These are phyloP conservation scores for Pammene aurita DNA, from an alignment of 2,888 invertebrate species.

Conservation along the genomic window DNA sequence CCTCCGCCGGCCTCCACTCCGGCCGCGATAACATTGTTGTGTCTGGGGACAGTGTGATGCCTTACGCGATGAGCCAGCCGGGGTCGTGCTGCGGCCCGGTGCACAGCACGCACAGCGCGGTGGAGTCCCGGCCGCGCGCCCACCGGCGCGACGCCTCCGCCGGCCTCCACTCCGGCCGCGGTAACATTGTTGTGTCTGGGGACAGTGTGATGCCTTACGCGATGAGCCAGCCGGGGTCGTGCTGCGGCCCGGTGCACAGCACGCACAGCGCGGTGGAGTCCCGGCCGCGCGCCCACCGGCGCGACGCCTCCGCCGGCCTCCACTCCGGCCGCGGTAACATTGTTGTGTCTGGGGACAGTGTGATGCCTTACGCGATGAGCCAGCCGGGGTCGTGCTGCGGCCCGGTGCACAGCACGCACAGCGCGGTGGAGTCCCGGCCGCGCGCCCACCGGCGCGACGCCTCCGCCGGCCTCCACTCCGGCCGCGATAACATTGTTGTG, in stretches of 20 bases:
- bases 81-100: neutral
- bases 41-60: too few species aligned
- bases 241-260: slow-evolving; percentile 11
- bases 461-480: too few species aligned
- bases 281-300: neutral
- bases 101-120: neutral
- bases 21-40: too few species aligned
- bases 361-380: neutral
- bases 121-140: neutral
- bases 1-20: too few species aligned
- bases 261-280: neutral
- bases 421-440: neutral
- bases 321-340: too few species aligned
- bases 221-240: neutral
- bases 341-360: too few species aligned
- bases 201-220: neutral
- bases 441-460: neutral
- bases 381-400: neutral
- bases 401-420: slow-evolving; percentile 8
- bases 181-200: too few species aligned
- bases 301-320: neutral
- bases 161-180: too few species aligned
- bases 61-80: neutral
- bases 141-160: neutral
- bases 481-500: too few species aligned